Evolutionary conservation across 2,888 invertebrate species (phyloP), one percentile per base, ranked within the genome.

Genomic region (Dicranocentrus wangi): DNA sequence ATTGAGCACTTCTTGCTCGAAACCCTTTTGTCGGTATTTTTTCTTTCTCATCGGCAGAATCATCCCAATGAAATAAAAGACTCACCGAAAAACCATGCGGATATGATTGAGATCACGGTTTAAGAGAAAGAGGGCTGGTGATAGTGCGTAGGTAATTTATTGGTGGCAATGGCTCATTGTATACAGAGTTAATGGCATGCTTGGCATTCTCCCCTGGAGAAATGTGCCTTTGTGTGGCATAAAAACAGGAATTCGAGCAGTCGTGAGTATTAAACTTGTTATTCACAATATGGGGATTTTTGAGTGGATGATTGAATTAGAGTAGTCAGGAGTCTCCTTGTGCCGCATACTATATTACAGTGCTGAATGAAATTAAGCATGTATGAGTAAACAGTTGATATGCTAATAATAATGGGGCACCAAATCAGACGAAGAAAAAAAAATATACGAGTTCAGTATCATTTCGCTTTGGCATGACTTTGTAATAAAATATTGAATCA

Each of bases 401-500:
- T 51, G 25, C 3, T 17, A 21, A 53, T 53, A 19, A 53, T 53
- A 21, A 53, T 21, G 23, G 55, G 8, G n/a, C n/a, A n/a, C n/a
- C 10, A 27, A 60, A 15, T 60, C 60, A 63, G 61, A 51, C n/a
- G 3, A n/a, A n/a, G n/a, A n/a, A n/a, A n/a, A n/a, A n/a, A 51
- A 32, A 61, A 17, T 32, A 51, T 51, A 55, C 21, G 58, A 17
- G 32, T 19, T 32, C 32, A 28, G 21, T 63, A 47, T 51, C 63
- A 32, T 72, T 73, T 65, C 15, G 7, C n/a, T 65, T 58, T 73
- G 39, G 21, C 73, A 73, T 73, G 73, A 73, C 65, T 73, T 73
- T 73, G 65, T 73, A 65, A 73, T 73, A 73, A 73, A 73, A 73
- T 65, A 17, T n/a, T n/a, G 55, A 73, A 72, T 72, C 63, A 21